Percentiles rank a stretch among this genome's conserved stretches.
These are phyloP conservation scores for human (Homo sapiens) DNA, from an alignment of 2,113 vertebrate genomes.

Conservation along the genomic window DNA sequence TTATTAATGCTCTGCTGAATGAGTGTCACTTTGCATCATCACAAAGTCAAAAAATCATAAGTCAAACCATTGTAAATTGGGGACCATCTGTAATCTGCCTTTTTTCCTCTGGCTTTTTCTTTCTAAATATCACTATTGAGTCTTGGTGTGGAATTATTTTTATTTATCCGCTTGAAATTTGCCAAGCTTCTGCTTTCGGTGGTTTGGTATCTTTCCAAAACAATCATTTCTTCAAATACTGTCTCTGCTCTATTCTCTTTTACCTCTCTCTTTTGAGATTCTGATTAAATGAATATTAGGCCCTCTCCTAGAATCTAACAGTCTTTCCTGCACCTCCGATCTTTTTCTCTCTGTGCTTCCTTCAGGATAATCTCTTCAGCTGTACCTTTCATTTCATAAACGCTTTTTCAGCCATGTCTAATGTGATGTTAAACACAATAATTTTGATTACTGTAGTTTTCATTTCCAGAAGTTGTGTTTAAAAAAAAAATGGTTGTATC, in stretches of 20 bases:
- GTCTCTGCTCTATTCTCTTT: not conserved
- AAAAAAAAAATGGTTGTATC: not conserved
- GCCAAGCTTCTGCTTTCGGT: not conserved
- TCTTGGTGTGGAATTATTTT: not conserved
- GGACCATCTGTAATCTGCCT: not conserved
- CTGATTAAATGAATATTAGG: not conserved
- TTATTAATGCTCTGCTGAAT: not conserved
- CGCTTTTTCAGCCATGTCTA: not conserved
- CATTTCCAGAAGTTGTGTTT: slow-evolving; percentile 4
- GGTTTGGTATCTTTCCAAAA: not conserved
- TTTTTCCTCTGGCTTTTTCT: not conserved
- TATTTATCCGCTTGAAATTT: not conserved
- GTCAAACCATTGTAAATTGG: not conserved
- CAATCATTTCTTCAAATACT: not conserved
- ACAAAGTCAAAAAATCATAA: not conserved
- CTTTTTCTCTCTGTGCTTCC: not conserved
- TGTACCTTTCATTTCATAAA: not conserved
- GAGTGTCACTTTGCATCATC: not conserved
- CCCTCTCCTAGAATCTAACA: not conserved
- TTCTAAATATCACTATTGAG: not conserved
- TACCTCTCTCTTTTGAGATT: not conserved
- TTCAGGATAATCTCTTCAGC: not conserved
- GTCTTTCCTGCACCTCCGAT: not conserved
- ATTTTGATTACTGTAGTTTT: not conserved
- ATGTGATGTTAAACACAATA: not conserved